phyloP scores from a whole-genome alignment of 2,888 invertebrate genomes.

The Allygus modestus region DNA sequence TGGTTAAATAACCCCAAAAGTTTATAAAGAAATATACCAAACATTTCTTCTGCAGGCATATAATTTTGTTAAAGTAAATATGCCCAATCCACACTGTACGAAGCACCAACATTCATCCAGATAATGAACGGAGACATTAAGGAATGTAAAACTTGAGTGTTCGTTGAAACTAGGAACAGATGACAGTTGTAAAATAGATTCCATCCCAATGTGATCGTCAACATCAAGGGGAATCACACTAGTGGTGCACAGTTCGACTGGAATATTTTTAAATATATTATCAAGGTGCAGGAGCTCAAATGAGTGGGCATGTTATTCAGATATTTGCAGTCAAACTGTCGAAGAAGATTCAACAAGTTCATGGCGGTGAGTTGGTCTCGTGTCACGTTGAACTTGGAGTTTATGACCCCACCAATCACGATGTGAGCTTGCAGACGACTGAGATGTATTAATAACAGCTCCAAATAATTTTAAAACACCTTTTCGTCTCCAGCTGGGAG shows the following conservation, averaged over 20 bases:
- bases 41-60: no score
- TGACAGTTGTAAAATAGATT: no score
- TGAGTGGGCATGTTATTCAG: neutral
- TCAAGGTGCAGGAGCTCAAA: neutral
- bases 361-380: neutral
- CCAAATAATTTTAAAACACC: neutral
- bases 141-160: neutral
- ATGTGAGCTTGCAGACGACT: neutral
- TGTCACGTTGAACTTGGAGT: slow-evolving; percentile 9
- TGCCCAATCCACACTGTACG: no score
- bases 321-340: neutral
- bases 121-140: no score
- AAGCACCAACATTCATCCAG: no score
- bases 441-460: neutral
- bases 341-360: neutral
- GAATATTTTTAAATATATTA: neutral
- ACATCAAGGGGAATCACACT: neutral
- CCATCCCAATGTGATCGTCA: neutral
- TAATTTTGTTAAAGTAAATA: no score
- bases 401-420: neutral
- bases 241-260: neutral
- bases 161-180: no score
- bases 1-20: no score
- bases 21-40: no score
- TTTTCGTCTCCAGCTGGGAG: no score